These are phyloP conservation scores for Sceloporus undulatus DNA, from an alignment of 2,113 vertebrate species.

Conservation along the genomic window DNA sequence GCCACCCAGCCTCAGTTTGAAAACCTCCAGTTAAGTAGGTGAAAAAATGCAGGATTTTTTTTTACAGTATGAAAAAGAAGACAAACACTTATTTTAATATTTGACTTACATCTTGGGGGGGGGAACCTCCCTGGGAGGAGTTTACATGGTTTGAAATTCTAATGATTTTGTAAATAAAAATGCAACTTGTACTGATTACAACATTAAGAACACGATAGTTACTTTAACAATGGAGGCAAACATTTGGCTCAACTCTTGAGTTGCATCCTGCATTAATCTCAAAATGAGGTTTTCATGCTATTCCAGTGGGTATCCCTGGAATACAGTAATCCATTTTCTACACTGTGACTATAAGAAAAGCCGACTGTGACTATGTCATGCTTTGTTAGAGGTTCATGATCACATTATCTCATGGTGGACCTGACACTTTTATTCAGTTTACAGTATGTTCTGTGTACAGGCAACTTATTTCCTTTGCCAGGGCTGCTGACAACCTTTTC, in stretches of 20 bases:
- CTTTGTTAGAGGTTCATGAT: constrained; percentile 98
- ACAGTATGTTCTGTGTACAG: constrained; percentile 91
- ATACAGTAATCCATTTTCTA: constrained; percentile 97
- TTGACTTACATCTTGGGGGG: background rate
- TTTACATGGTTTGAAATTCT: constrained; percentile 1
- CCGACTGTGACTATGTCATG: constrained; percentile 90
- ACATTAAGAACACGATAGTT: constrained; percentile 43
- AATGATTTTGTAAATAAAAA: constrained; percentile 26
- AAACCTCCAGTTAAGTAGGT: background rate
- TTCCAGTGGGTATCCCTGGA: constrained; percentile 81
- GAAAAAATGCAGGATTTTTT: background rate
- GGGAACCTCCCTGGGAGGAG: background rate
- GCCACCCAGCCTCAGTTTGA: too few species aligned
- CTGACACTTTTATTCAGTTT: constrained; percentile 99
- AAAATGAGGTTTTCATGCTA: constrained; percentile 83
- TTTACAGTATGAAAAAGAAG: background rate
- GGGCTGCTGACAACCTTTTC: constrained; percentile 97
- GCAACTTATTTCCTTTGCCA: constrained; percentile 93
- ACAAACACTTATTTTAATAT: background rate
- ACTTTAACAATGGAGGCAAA: constrained; percentile 62
- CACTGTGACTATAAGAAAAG: constrained; percentile 87
- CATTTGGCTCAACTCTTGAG: constrained; percentile 65
- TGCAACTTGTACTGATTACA: constrained; percentile 35
- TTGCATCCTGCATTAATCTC: constrained; percentile 79
- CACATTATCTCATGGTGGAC: constrained; percentile 96